Conservation (phyloP, 37 sponge, comb jelly and placozoan genomes). For the Crambe crambe region DNA sequence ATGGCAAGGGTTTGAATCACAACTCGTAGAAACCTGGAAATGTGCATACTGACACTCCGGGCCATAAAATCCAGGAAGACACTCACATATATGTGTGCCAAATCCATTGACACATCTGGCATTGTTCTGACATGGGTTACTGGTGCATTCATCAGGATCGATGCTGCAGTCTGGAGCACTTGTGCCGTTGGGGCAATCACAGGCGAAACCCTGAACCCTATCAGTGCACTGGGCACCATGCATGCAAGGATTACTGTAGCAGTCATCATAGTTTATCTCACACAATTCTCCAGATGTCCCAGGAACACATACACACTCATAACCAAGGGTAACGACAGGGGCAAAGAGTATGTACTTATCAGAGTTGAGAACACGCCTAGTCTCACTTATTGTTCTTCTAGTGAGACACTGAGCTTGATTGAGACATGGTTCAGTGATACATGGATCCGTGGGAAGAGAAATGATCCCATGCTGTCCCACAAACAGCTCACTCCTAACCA, state of each 20-base stretch:
- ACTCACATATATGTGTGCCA: conserved; percentile 24
- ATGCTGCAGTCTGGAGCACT: conserved; percentile 60
- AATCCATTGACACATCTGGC: conserved; percentile 36
- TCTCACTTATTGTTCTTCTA: neutral
- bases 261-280: conserved; percentile 66
- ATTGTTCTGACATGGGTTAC: conserved; percentile 53
- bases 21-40: conserved; percentile 18
- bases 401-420: conserved; percentile 46
- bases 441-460: conserved; percentile 54
- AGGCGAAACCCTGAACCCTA: conserved; percentile 41
- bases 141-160: conserved; percentile 42
- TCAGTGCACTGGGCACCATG: conserved; percentile 57
- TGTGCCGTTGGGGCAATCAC: conserved; percentile 59
- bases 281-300: conserved; percentile 59
- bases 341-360: conserved; percentile 22
- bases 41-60: conserved; percentile 60
- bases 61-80: conserved; percentile 71
- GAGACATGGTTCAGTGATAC: conserved; percentile 47
- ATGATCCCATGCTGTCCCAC: neutral
- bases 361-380: conserved; percentile 12
- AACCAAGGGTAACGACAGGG: conserved; percentile 34
- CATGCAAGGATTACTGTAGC: conserved; percentile 66
- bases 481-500: conserved; percentile 1
- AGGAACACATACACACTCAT: conserved; percentile 61
- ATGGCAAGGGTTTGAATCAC: conserved; percentile 45